Evolutionary conservation across 2,888 invertebrate genomes (phyloP).

Genomic region (Hemistola chrysoprasaria): DNA sequence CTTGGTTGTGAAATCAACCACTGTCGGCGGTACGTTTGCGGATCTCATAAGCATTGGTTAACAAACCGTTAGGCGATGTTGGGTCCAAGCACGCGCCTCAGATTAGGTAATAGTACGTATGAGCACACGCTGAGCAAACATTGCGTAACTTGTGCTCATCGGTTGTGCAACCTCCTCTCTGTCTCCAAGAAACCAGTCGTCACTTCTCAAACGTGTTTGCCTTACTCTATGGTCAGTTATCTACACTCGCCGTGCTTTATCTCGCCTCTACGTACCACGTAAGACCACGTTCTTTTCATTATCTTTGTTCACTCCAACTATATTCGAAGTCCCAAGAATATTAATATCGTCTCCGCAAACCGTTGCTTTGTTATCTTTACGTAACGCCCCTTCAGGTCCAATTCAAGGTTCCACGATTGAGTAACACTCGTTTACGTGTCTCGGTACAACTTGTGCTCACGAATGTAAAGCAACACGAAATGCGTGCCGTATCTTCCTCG

Average conservation of each 20-base stretch:
- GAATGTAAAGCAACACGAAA: constrained; percentile 25
- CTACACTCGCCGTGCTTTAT: background rate
- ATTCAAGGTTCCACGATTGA: constrained; percentile 23
- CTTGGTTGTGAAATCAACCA: constrained; percentile 13
- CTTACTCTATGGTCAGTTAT: constrained; percentile 21
- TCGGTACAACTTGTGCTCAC: constrained; percentile 12
- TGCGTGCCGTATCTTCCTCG: constrained; percentile 38
- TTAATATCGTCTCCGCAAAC: too few relatives aligned
- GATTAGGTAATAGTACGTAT: constrained; percentile 3
- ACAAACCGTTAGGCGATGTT: constrained; percentile 28
- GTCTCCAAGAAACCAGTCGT: constrained; percentile 9
- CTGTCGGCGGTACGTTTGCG: constrained; percentile 16
- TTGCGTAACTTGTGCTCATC: constrained; percentile 33
- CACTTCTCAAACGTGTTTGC: constrained; percentile 16
- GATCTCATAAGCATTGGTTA: constrained; percentile 30
- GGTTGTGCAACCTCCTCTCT: constrained; percentile 33
- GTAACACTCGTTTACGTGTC: constrained; percentile 25
- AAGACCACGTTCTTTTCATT: too few relatives aligned
- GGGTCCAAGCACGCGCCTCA: constrained; percentile 9
- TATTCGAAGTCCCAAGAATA: too few relatives aligned
- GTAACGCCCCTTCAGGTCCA: constrained; percentile 12
- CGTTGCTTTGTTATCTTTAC: constrained; percentile 8
- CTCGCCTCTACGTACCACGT: background rate
- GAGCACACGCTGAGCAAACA: constrained; percentile 20
- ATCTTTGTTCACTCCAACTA: too few relatives aligned